Evolutionary conservation across 2,113 vertebrate genomes (phyloP).

Genomic region (Chitala chitala): DNA sequence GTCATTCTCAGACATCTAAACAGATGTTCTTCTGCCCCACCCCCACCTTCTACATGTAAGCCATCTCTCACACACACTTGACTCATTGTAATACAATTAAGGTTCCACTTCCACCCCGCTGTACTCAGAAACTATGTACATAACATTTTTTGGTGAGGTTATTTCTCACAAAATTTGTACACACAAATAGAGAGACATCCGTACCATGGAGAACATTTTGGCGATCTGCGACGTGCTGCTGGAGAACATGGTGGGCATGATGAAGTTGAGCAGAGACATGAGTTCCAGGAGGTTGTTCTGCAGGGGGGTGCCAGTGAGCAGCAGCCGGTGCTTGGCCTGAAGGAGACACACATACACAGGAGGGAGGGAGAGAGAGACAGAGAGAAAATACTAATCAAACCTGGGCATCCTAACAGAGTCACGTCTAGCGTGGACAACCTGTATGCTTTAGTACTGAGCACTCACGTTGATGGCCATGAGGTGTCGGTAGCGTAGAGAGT

Average conservation of each 20-base stretch:
- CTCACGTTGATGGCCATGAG: constrained; percentile 78
- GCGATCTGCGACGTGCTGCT: constrained; percentile 84
- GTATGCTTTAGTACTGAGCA: background rate
- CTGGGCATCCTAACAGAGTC: background rate
- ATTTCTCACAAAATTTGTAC: too few relatives aligned
- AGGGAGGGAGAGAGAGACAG: background rate
- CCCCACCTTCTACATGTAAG: too few relatives aligned
- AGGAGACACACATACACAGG: too few relatives aligned
- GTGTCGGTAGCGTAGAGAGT: constrained; percentile 70
- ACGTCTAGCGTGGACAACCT: too few relatives aligned
- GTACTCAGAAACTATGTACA: too few relatives aligned
- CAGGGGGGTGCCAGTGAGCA: constrained; percentile 88
- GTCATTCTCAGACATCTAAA: background rate
- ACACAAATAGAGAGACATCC: too few relatives aligned
- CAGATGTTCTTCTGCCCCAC: background rate
- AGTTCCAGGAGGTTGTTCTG: constrained; percentile 96
- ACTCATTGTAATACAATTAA: too few relatives aligned
- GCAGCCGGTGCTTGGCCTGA: constrained; percentile 55
- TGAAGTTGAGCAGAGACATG: constrained; percentile 93
- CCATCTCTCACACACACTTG: too few relatives aligned
- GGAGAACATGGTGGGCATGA: constrained; percentile 93
- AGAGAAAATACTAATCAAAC: background rate
- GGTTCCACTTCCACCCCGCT: too few relatives aligned
- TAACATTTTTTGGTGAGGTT: too few relatives aligned
- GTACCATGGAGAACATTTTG: constrained; percentile 45